Percentiles rank a stretch among this genome's conserved stretches.
phyloP scores from a whole-genome alignment of 1,140 invertebrate genomes.

The Papilio polyxenes region DNA sequence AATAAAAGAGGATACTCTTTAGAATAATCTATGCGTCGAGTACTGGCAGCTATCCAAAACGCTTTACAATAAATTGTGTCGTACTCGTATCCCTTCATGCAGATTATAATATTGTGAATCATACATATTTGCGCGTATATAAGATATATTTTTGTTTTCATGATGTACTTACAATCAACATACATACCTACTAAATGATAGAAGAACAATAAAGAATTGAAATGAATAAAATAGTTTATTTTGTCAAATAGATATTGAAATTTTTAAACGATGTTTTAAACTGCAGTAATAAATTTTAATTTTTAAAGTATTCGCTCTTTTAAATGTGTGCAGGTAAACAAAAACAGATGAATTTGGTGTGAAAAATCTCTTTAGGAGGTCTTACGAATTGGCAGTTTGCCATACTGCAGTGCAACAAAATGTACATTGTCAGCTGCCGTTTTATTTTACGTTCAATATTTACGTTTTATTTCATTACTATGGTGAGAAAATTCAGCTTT shows the following conservation, averaged over 20 bases:
- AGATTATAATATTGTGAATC: not conserved
- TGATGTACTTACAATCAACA: no score
- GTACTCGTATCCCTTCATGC: not conserved
- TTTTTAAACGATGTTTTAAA: not conserved
- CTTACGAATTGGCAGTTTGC: not conserved
- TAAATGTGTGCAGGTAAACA: not conserved
- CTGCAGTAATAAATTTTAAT: not conserved
- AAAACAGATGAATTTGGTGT: not conserved
- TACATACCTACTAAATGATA: no score
- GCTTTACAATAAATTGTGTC: not conserved
- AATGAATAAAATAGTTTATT: no score
- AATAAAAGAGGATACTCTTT: not conserved
- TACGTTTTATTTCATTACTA: not conserved
- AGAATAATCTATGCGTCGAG: not conserved
- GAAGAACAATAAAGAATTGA: no score
- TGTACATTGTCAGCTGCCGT: not conserved
- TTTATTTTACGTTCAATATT: constrained; percentile 5
- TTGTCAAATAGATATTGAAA: not conserved
- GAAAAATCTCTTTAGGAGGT: not conserved
- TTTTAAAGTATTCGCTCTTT: not conserved
- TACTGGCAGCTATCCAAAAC: constrained; percentile 13
- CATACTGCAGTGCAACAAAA: constrained; percentile 11
- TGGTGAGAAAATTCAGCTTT: not conserved
- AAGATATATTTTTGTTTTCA: no score
- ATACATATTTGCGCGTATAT: not conserved